Evolutionary conservation across 2,797 vertebrate species (phyloP).

Genomic region (Toxotes lorentzi): DNA sequence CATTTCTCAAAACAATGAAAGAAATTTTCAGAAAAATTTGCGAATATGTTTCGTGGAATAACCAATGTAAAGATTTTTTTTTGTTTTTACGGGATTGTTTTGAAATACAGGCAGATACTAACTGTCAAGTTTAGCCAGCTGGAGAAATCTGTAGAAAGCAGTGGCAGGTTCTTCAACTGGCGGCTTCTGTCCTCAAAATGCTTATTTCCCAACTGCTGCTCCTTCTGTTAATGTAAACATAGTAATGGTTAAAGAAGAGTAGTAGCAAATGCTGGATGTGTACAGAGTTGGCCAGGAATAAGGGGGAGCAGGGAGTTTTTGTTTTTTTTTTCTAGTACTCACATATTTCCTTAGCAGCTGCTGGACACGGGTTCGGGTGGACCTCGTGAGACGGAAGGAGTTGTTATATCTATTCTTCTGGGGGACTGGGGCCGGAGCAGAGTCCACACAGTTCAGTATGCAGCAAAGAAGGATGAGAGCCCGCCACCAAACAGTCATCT

Average conservation of each 20-base stretch:
- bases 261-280: not conserved
- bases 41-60: not conserved
- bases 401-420: constrained; percentile 61
- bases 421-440: constrained; percentile 17
- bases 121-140: constrained; percentile 82
- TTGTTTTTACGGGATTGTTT: not conserved
- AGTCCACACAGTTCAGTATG: constrained; percentile 51
- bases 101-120: constrained; percentile 42
- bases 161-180: constrained; percentile 75
- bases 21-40: constrained; percentile 29
- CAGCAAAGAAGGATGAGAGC: constrained; percentile 59
- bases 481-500: constrained; percentile 72
- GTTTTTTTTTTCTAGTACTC: constrained; percentile 52
- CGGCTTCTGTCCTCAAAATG: constrained; percentile 74
- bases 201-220: constrained; percentile 76
- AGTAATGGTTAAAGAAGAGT: not conserved
- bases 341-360: constrained; percentile 82
- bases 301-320: not conserved
- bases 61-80: not conserved
- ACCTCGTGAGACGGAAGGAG: constrained; percentile 73
- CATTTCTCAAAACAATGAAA: constrained; percentile 1
- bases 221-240: constrained; percentile 69
- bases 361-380: constrained; percentile 73
- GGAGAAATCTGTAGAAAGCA: constrained; percentile 76
- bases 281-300: not conserved